Evolutionary conservation across 2,888 invertebrate genomes (phyloP).

Genomic region (Torymus aiolomorphi): DNA sequence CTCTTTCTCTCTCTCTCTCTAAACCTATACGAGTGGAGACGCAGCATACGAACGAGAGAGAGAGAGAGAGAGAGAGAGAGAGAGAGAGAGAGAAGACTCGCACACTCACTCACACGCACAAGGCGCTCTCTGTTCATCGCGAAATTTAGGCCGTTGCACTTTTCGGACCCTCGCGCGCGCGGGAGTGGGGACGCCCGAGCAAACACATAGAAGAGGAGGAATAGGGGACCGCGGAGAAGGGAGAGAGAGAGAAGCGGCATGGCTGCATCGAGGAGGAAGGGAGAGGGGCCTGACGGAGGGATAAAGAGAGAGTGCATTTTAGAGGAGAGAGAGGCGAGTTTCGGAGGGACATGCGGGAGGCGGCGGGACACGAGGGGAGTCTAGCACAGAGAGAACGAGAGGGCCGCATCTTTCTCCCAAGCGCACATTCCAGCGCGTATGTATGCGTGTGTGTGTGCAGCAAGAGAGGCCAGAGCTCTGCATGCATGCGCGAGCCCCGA

Average conservation of each 20-base stretch:
- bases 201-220: constrained; percentile 50
- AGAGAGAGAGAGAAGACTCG: neutral
- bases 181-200: constrained; percentile 62
- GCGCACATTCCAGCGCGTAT: constrained; percentile 41
- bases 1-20: constrained; percentile 58
- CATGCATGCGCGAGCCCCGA: neutral
- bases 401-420: constrained; percentile 37
- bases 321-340: constrained; percentile 61
- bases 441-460: constrained; percentile 5
- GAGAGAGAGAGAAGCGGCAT: constrained; percentile 52
- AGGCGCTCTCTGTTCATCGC: constrained; percentile 64
- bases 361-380: constrained; percentile 69
- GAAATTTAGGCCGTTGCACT: constrained; percentile 76
- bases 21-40: too few species aligned
- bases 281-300: constrained; percentile 60
- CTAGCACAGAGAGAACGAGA: constrained; percentile 70
- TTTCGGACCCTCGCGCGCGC: constrained; percentile 69
- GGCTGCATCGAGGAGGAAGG: constrained; percentile 52
- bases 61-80: too few species aligned
- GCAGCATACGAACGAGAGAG: too few species aligned
- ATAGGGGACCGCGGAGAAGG: constrained; percentile 60
- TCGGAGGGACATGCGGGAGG: constrained; percentile 60
- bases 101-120: constrained; percentile 60
- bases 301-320: constrained; percentile 70
- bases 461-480: too few species aligned